Conservation (phyloP, 1,140 invertebrate species). For the Drusus annulatus region DNA sequence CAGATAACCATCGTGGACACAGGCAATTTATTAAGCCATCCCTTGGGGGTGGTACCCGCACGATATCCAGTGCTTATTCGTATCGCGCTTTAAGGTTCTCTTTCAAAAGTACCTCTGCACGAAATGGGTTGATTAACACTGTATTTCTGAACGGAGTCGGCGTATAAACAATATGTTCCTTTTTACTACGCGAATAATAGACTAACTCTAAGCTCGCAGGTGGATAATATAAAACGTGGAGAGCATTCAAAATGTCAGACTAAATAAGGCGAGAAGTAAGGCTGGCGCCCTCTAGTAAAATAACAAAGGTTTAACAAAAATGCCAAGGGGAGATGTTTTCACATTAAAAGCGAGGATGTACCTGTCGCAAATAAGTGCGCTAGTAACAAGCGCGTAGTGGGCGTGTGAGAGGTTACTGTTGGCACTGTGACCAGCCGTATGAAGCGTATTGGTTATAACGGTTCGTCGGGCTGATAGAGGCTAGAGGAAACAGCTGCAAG, state of each 20-base stretch:
- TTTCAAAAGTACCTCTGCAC: background rate
- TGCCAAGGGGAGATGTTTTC: constrained; percentile 33
- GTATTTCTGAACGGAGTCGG: background rate
- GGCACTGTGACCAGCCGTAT: background rate
- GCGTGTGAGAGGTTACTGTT: background rate
- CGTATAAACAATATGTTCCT: constrained; percentile 1
- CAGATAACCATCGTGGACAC: constrained; percentile 52
- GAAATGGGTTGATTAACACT: background rate
- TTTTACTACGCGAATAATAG: background rate
- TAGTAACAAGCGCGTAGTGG: background rate
- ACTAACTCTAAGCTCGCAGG: background rate
- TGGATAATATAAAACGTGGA: constrained; percentile 10
- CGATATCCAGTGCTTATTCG: no score
- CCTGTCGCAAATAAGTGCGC: background rate
- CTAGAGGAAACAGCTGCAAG: no score
- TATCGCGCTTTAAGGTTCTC: background rate
- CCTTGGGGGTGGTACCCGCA: background rate
- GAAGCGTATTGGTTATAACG: no score
- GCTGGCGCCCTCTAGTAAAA: constrained; percentile 37
- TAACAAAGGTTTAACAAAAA: constrained; percentile 46
- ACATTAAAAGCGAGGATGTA: background rate
- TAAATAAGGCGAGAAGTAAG: constrained; percentile 28
- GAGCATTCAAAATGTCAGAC: constrained; percentile 54
- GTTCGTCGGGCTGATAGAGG: constrained; percentile 5
- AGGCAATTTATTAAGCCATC: constrained; percentile 53